Evolutionary conservation across 2,797 vertebrate species (phyloP).

Genomic region (Champsocephalus esox): DNA sequence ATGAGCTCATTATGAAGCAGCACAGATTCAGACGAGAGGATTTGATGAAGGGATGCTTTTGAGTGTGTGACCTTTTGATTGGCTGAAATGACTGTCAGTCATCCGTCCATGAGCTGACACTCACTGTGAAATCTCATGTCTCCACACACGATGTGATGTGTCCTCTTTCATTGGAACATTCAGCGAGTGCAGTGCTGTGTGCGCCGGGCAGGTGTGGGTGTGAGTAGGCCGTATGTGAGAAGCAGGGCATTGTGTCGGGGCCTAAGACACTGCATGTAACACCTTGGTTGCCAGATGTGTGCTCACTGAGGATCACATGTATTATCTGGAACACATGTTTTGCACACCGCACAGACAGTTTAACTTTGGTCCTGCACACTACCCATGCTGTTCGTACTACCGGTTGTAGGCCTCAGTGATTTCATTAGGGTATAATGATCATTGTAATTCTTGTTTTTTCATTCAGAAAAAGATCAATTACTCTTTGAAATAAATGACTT

Average conservation of each 20-base stretch:
- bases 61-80: slow-evolving; percentile 24
- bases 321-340: slow-evolving; percentile 1
- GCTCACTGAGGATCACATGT: neutral
- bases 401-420: neutral
- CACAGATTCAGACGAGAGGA: neutral
- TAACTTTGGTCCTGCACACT: neutral
- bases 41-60: neutral
- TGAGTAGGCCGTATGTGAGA: slow-evolving; percentile 1
- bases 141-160: slow-evolving; percentile 11
- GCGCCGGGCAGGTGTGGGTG: slow-evolving; percentile 16
- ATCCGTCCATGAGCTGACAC: slow-evolving; percentile 18
- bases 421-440: neutral
- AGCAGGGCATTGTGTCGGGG: slow-evolving; percentile 3
- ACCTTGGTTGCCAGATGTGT: slow-evolving; percentile 4
- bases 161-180: neutral
- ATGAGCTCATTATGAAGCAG: slow-evolving; percentile 40
- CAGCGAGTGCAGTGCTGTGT: neutral
- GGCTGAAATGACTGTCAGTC: slow-evolving; percentile 26
- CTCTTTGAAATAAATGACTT: neutral
- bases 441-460: no score
- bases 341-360: slow-evolving; percentile 11
- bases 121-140: slow-evolving; percentile 17
- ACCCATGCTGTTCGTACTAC: no score
- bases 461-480: neutral
- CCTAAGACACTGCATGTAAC: slow-evolving; percentile 11